Evolutionary conservation across 2,797 vertebrate genomes (phyloP).

Genomic region (Oreortyx pictus): DNA sequence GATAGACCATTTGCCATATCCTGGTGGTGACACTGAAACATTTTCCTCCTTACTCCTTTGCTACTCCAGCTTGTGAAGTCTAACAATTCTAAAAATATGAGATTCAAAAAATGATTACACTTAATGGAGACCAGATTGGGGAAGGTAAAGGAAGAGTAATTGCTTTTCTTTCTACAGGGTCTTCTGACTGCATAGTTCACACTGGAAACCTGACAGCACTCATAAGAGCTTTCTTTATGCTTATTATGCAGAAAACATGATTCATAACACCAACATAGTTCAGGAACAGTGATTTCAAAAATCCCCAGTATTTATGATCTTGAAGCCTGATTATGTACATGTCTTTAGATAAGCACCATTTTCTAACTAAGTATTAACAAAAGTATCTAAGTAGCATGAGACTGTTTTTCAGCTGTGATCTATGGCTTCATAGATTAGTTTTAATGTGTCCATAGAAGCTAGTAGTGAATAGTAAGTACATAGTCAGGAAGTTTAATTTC

Average conservation of each 20-base stretch:
- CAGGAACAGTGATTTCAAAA: not conserved
- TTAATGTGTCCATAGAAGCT: not conserved
- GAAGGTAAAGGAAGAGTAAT: not conserved
- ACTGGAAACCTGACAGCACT: not conserved
- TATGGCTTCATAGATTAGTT: not conserved
- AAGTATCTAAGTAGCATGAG: not conserved
- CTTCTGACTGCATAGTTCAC: not conserved
- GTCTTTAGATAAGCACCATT: not conserved
- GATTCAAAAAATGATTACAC: not conserved
- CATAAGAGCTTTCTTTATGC: not conserved
- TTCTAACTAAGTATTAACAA: not conserved
- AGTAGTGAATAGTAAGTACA: not conserved
- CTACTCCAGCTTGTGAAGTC: not conserved
- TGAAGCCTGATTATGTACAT: not conserved
- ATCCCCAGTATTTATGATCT: not conserved
- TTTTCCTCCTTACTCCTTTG: not conserved
- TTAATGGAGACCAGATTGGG: not conserved
- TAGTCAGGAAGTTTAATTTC: not conserved
- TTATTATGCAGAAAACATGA: not conserved
- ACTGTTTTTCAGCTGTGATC: conserved; percentile 6
- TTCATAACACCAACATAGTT: not conserved
- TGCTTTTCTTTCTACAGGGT: not conserved
- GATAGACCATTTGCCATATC: not conserved
- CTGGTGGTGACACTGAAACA: not conserved
- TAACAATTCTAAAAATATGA: not conserved